A percentile compares a stretch with the other conserved stretches of the same genome.
Conservation (phyloP, 2,888 invertebrate species). For the Ichneumoninae sp. region DNA sequence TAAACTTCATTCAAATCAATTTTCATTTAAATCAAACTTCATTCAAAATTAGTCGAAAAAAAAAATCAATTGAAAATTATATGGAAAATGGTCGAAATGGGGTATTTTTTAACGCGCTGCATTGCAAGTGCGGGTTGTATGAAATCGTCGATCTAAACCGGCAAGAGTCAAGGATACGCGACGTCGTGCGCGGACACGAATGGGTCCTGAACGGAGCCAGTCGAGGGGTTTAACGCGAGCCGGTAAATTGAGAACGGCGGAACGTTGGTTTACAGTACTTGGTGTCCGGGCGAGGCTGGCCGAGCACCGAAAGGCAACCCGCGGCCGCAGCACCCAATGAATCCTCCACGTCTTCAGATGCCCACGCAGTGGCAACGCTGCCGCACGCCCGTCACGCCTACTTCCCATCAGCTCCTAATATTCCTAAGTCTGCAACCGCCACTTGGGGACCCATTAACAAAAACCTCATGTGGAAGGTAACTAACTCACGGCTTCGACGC, state of each 20-base stretch:
- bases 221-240: slow-evolving; percentile 23
- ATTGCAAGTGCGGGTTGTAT: too few species aligned
- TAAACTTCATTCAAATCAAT: too few species aligned
- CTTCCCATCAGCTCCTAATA: slow-evolving; percentile 85
- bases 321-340: slow-evolving; percentile 79
- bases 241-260: slow-evolving; percentile 71
- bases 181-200: not conserved
- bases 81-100: too few species aligned
- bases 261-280: slow-evolving; percentile 81
- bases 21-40: too few species aligned
- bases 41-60: too few species aligned
- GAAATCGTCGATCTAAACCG: not conserved
- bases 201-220: slow-evolving; percentile 8
- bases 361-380: slow-evolving; percentile 83
- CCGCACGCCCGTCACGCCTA: slow-evolving; percentile 83
- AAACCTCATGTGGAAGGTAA: slow-evolving; percentile 88
- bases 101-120: too few species aligned
- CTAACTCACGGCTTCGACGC: slow-evolving; percentile 68
- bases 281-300: slow-evolving; percentile 84
- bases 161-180: not conserved
- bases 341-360: slow-evolving; percentile 81
- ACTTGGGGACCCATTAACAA: slow-evolving; percentile 88
- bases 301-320: slow-evolving; percentile 82
- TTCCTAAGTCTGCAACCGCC: slow-evolving; percentile 87
- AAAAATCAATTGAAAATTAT: too few species aligned